A percentile compares a stretch with the other conserved stretches of the same genome.
Evolutionary conservation across 2,113 vertebrate genomes (phyloP).

Genomic region (Tautogolabrus adspersus): DNA sequence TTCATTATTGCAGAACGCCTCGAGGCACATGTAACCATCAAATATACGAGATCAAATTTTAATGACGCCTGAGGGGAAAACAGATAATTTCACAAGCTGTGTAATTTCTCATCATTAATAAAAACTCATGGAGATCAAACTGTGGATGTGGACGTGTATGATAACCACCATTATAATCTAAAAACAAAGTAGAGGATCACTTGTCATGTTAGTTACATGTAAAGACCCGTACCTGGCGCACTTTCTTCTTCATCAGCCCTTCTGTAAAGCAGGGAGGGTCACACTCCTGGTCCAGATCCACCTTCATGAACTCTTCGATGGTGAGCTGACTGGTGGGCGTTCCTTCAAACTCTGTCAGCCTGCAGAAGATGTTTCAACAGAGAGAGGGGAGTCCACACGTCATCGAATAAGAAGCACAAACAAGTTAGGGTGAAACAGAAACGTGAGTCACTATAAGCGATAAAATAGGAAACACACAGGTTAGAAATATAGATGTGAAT

Average conservation of each 20-base stretch:
- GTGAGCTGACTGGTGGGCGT: conserved; percentile 97
- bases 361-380: conserved; percentile 50
- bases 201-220: neutral
- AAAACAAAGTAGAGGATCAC: neutral
- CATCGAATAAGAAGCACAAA: too few species aligned
- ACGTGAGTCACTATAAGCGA: too few species aligned
- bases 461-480: too few species aligned
- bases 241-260: conserved; percentile 88
- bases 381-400: neutral
- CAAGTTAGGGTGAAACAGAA: too few species aligned
- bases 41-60: conserved; percentile 5
- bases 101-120: neutral
- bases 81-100: neutral
- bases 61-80: neutral
- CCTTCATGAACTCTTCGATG: conserved; percentile 95
- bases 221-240: conserved; percentile 84
- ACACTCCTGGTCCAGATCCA: conserved; percentile 94
- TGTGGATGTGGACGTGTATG: neutral
- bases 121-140: neutral
- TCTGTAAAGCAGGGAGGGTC: conserved; percentile 94
- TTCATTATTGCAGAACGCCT: conserved; percentile 20
- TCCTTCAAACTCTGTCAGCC: conserved; percentile 94
- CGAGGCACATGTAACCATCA: conserved; percentile 11
- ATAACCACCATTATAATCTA: neutral
- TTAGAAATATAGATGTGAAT: too few species aligned